Evolutionary conservation across 2,113 vertebrate genomes (phyloP).

Genomic region (Alethe diademata): DNA sequence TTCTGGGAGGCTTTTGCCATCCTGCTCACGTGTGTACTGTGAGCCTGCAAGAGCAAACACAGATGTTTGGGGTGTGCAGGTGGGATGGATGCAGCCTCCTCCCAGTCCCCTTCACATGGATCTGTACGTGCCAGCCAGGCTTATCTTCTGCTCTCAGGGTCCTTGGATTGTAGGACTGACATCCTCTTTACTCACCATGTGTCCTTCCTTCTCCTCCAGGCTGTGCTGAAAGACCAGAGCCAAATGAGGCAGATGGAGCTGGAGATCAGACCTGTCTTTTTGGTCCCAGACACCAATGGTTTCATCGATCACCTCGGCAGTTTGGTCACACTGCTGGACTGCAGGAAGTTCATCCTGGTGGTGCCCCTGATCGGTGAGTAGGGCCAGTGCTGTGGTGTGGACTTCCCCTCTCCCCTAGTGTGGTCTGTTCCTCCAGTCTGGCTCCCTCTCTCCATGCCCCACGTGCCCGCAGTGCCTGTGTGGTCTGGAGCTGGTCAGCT

Average conservation of each 20-base stretch:
- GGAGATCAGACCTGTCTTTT: constrained; percentile 91
- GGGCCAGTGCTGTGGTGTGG: not conserved
- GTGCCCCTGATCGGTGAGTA: constrained; percentile 95
- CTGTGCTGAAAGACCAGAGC: constrained; percentile 88
- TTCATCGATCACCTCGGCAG: constrained; percentile 95
- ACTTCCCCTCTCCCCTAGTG: not conserved
- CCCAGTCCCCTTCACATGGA: not conserved
- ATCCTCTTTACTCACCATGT: not conserved
- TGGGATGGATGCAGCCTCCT: not conserved
- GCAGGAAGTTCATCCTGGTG: constrained; percentile 91
- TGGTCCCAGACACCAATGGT: constrained; percentile 95
- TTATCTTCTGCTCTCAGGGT: not conserved
- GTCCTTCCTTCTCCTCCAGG: constrained; percentile 74
- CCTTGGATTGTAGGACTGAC: not conserved
- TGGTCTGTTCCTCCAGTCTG: not conserved
- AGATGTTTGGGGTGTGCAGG: not conserved
- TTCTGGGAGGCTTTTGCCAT: not conserved
- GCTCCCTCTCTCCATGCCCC: not conserved
- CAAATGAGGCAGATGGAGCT: constrained; percentile 90
- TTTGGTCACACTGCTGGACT: constrained; percentile 83
- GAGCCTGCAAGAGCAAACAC: not conserved
- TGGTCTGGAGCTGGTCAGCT: not conserved
- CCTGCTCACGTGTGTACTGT: accelerated
- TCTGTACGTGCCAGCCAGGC: not conserved
- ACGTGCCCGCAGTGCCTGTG: not conserved